Evolutionary conservation across 1,140 invertebrate species (phyloP).

Genomic region (Listronotus oregonensis): DNA sequence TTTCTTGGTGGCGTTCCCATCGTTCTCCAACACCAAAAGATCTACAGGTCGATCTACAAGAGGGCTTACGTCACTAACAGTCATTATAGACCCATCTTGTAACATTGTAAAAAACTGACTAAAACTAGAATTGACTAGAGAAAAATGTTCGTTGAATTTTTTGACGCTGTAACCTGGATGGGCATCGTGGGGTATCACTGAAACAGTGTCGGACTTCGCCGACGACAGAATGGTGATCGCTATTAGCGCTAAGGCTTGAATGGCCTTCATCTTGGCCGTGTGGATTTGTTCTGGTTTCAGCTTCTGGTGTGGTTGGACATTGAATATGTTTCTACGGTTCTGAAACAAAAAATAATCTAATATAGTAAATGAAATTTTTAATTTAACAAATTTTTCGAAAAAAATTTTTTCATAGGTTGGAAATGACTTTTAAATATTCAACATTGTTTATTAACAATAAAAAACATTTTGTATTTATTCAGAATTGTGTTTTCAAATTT

Average conservation of each 20-base stretch:
- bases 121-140: constrained; percentile 75
- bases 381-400: background rate
- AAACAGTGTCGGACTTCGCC: constrained; percentile 51
- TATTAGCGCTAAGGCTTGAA: constrained; percentile 28
- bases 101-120: constrained; percentile 85
- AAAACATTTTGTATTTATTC: no score
- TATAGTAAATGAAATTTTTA: background rate
- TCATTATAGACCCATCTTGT: constrained; percentile 88
- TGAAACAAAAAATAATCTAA: background rate
- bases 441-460: no score
- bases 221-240: constrained; percentile 27
- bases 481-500: no score
- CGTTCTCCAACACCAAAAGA: constrained; percentile 79
- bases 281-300: constrained; percentile 12
- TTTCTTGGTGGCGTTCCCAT: constrained; percentile 75
- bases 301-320: constrained; percentile 17
- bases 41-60: constrained; percentile 80
- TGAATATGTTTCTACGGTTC: constrained; percentile 1
- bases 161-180: constrained; percentile 84
- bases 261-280: constrained; percentile 17
- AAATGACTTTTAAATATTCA: no score
- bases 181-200: constrained; percentile 79
- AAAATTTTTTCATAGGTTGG: no score
- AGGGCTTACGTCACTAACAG: constrained; percentile 79
- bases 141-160: constrained; percentile 70